These are phyloP conservation scores for Pocillopora grandis DNA, from an alignment of 92 coral and sea anemone species.

Conservation along the genomic window DNA sequence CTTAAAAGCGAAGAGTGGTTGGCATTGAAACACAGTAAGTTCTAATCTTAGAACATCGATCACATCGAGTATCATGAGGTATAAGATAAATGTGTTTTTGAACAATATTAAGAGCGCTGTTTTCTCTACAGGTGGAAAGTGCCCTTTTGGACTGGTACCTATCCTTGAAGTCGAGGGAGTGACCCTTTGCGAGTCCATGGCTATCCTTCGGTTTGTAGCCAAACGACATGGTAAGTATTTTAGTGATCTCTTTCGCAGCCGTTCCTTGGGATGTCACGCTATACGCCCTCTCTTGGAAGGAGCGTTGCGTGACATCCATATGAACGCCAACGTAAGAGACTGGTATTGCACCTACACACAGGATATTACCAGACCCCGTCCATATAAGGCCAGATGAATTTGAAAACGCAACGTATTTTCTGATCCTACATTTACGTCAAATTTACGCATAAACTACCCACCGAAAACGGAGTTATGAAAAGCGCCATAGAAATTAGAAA, in stretches of 20 bases:
- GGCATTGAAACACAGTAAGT: conserved; percentile 35
- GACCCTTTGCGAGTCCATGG: conserved; percentile 32
- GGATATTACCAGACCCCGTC: too few relatives aligned
- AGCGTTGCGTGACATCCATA: too few relatives aligned
- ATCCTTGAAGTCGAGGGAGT: conserved; percentile 54
- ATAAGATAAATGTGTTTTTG: neutral
- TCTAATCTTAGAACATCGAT: too few relatives aligned
- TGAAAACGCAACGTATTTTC: too few relatives aligned
- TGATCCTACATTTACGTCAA: too few relatives aligned
- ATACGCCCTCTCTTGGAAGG: neutral
- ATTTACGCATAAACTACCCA: too few relatives aligned
- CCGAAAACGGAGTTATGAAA: too few relatives aligned
- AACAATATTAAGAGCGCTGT: neutral
- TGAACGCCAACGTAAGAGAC: too few relatives aligned
- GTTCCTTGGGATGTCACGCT: neutral
- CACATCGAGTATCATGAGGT: too few relatives aligned
- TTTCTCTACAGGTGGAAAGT: conserved; percentile 39
- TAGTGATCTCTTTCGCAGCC: neutral
- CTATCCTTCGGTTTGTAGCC: conserved; percentile 48
- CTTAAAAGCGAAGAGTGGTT: conserved; percentile 24
- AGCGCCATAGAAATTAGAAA: too few relatives aligned
- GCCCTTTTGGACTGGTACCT: conserved; percentile 51
- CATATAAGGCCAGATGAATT: too few relatives aligned
- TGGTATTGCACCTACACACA: too few relatives aligned
- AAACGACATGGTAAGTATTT: conserved; percentile 35